phyloP scores from a whole-genome alignment of 2,888 invertebrate genomes.

The Stenolophus ochropezus region DNA sequence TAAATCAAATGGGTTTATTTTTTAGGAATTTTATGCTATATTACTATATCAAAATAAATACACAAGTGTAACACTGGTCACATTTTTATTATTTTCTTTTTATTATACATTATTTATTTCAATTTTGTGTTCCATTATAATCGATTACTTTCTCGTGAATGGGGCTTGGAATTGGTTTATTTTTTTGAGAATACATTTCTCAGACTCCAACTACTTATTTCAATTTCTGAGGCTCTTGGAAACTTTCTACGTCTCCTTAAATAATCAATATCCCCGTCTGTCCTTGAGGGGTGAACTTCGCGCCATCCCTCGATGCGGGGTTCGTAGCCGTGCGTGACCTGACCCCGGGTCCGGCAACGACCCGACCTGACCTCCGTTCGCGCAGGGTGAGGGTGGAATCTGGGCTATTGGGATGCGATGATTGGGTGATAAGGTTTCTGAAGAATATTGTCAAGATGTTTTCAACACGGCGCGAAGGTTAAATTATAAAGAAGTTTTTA shows the following conservation, averaged over 20 bases:
- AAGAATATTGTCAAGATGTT: neutral
- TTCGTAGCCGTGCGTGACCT: slow-evolving; percentile 1
- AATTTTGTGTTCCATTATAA: too few species aligned
- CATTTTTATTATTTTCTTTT: too few species aligned
- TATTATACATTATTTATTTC: too few species aligned
- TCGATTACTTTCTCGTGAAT: too few species aligned
- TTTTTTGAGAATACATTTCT: too few species aligned
- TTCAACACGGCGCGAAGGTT: too few species aligned
- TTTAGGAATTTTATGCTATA: too few species aligned
- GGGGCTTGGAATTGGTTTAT: too few species aligned
- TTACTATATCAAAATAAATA: too few species aligned
- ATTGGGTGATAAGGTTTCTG: neutral
- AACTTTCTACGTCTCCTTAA: slow-evolving; percentile 8
- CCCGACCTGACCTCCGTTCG: slow-evolving; percentile 2
- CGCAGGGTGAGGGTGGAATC: neutral
- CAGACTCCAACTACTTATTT: neutral
- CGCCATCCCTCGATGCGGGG: neutral
- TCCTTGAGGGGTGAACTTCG: slow-evolving; percentile 1
- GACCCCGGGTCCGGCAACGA: neutral
- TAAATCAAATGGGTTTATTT: too few species aligned
- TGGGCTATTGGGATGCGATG: neutral
- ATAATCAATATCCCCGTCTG: slow-evolving; percentile 21
- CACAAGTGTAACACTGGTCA: too few species aligned
- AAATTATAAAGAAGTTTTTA: too few species aligned
- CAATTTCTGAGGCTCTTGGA: neutral